Evolutionary conservation across 92 coral and sea anemone species (phyloP).

Genomic region (Paramuricea clavata): DNA sequence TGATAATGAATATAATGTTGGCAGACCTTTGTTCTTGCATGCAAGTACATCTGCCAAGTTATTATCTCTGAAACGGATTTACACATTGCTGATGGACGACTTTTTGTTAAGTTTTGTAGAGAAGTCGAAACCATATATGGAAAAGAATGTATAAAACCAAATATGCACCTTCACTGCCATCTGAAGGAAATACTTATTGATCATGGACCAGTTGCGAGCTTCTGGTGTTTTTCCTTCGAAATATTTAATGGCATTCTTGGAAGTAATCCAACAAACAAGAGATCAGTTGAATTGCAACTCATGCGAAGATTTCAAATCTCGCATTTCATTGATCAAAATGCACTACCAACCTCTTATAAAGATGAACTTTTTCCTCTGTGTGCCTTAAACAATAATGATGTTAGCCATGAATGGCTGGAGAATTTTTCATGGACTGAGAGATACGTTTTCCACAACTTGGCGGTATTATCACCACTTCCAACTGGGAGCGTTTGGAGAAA

Average conservation of each 20-base stretch:
- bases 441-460: background rate
- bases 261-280: constrained; percentile 20
- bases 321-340: background rate
- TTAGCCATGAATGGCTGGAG: background rate
- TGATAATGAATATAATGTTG: constrained; percentile 5
- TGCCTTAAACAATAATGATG: background rate
- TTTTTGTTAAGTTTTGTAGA: background rate
- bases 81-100: constrained; percentile 20
- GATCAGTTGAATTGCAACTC: constrained; percentile 39
- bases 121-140: background rate
- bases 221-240: constrained; percentile 71
- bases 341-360: background rate
- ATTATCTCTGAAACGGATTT: background rate
- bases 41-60: constrained; percentile 2
- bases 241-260: background rate
- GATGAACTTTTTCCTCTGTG: constrained; percentile 31
- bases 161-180: constrained; percentile 42
- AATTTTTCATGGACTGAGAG: background rate
- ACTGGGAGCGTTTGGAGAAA: background rate
- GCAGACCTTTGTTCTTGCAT: constrained; percentile 18
- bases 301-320: constrained; percentile 14
- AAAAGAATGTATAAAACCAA: background rate
- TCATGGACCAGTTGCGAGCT: constrained; percentile 64
- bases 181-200: constrained; percentile 58
- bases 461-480: background rate